Evolutionary conservation across 2,888 invertebrate species (phyloP).

Genomic region (Sinotaia quadrata): DNA sequence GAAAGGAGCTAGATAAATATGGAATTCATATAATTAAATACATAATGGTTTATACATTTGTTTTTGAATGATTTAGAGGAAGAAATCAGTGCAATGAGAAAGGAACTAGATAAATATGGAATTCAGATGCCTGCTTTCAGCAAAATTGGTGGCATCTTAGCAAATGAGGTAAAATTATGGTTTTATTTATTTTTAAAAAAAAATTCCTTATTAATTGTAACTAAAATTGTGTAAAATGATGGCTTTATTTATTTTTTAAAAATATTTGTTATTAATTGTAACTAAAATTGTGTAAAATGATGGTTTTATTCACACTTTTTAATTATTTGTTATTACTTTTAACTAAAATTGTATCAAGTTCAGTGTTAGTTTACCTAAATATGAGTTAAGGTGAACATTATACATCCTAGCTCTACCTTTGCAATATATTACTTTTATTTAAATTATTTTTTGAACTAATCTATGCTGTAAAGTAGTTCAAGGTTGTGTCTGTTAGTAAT

Average conservation of each 20-base stretch:
- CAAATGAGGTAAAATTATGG: constrained; percentile 71
- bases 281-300: background rate
- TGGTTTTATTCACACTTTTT: background rate
- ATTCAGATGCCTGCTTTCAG: constrained; percentile 83
- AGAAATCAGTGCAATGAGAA: constrained; percentile 81
- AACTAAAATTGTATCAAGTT: background rate
- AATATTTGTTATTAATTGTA: background rate
- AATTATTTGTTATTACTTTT: background rate
- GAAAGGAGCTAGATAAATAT: constrained; percentile 80
- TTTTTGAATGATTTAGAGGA: too few species aligned
- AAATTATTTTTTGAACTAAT: too few species aligned
- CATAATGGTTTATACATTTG: too few species aligned
- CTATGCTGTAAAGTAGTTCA: too few species aligned
- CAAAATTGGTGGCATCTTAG: constrained; percentile 82
- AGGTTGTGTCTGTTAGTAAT: too few species aligned
- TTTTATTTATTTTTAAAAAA: background rate
- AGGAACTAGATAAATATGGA: constrained; percentile 80
- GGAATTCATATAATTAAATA: constrained; percentile 82
- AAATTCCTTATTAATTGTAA: background rate
- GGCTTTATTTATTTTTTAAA: background rate
- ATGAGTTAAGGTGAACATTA: too few species aligned
- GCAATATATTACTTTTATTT: too few species aligned
- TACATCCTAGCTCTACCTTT: too few species aligned
- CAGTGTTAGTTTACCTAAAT: background rate
- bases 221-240: background rate